Conservation (phyloP, 2,113 vertebrate genomes). For the Epinephelus fuscoguttatus region DNA sequence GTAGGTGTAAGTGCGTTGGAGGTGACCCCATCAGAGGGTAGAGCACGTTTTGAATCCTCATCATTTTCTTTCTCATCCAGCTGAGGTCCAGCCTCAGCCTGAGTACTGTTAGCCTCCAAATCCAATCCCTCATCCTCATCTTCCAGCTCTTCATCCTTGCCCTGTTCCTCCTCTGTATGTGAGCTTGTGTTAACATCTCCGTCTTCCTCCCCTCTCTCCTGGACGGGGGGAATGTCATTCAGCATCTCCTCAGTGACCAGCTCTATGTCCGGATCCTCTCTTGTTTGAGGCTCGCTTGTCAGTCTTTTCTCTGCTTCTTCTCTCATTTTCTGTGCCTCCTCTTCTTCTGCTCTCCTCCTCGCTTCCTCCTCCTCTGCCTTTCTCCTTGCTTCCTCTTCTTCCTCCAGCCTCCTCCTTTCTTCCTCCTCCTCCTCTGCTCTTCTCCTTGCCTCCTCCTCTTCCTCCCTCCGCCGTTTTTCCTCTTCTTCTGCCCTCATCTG, state of each 20-base stretch:
- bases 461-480: slow-evolving; percentile 43
- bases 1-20: slow-evolving; percentile 3
- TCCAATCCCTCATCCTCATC: slow-evolving; percentile 42
- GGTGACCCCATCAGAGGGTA: slow-evolving; percentile 18
- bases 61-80: slow-evolving; percentile 53
- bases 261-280: slow-evolving; percentile 78
- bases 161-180: slow-evolving; percentile 46
- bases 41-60: slow-evolving; percentile 27
- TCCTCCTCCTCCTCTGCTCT: slow-evolving; percentile 50
- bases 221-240: slow-evolving; percentile 36
- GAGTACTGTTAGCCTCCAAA: slow-evolving; percentile 51
- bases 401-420: slow-evolving; percentile 36
- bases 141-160: slow-evolving; percentile 52
- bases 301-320: slow-evolving; percentile 49
- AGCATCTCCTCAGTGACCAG: slow-evolving; percentile 67
- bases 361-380: slow-evolving; percentile 60
- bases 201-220: slow-evolving; percentile 5
- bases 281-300: slow-evolving; percentile 67
- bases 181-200: slow-evolving; percentile 7
- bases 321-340: slow-evolving; percentile 61
- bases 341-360: slow-evolving; percentile 58
- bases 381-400: slow-evolving; percentile 51
- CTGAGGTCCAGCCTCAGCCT: slow-evolving; percentile 76
- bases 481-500: slow-evolving; percentile 62
- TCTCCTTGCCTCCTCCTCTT: slow-evolving; percentile 53